A percentile compares a stretch with the other conserved stretches of the same genome.
Evolutionary conservation across 2,113 vertebrate species (phyloP).

Genomic region (Balaenoptera acutorostrata): DNA sequence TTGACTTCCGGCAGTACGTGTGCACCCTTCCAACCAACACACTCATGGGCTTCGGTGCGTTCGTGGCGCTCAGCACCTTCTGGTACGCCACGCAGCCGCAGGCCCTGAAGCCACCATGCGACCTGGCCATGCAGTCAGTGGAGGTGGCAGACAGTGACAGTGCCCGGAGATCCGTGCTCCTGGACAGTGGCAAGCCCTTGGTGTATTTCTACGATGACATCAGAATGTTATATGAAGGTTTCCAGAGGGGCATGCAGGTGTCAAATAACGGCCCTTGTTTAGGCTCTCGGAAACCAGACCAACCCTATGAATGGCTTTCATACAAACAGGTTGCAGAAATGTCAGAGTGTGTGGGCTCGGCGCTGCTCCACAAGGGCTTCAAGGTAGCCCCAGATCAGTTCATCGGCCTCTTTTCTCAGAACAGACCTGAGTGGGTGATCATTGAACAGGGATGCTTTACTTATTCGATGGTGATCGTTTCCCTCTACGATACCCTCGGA

Average conservation of each 20-base stretch:
- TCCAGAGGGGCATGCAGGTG: slow-evolving; percentile 88
- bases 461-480: slow-evolving; percentile 92
- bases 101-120: slow-evolving; percentile 91
- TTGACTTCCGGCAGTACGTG: slow-evolving; percentile 91
- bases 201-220: slow-evolving; percentile 86
- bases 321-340: slow-evolving; percentile 89
- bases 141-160: slow-evolving; percentile 85
- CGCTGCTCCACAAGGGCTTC: slow-evolving; percentile 89
- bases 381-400: slow-evolving; percentile 83
- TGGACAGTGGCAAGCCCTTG: slow-evolving; percentile 80
- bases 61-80: slow-evolving; percentile 94
- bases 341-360: slow-evolving; percentile 89
- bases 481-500: slow-evolving; percentile 95
- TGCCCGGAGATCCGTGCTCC: slow-evolving; percentile 85
- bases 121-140: slow-evolving; percentile 91
- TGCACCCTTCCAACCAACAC: slow-evolving; percentile 90
- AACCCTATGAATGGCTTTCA: slow-evolving; percentile 95
- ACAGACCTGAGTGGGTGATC: slow-evolving; percentile 98
- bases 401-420: slow-evolving; percentile 94
- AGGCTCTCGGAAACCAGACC: slow-evolving; percentile 91
- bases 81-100: slow-evolving; percentile 93
- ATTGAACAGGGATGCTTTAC: slow-evolving; percentile 93
- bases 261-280: slow-evolving; percentile 94
- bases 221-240: slow-evolving; percentile 88
- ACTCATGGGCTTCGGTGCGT: slow-evolving; percentile 93